These are phyloP conservation scores for Botia almorhae DNA, from an alignment of 2,797 vertebrate genomes.

Conservation along the genomic window DNA sequence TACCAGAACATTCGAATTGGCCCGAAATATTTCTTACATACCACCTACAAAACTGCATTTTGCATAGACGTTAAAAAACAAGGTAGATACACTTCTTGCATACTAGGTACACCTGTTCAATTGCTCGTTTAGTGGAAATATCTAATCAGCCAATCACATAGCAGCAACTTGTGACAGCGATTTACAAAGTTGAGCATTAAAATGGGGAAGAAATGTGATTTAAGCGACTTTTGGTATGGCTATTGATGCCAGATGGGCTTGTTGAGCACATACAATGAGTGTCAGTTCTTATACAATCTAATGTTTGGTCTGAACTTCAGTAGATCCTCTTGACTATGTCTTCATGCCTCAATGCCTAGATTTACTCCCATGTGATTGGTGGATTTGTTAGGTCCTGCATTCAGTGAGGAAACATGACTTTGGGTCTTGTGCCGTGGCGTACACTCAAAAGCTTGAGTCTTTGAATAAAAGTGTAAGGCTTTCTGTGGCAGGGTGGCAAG, in stretches of 20 bases:
- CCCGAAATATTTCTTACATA: no score
- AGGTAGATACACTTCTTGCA: neutral
- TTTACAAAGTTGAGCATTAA: no score
- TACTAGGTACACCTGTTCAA: no score
- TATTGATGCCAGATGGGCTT: no score
- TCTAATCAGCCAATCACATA: no score
- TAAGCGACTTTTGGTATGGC: no score
- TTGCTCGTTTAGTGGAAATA: no score
- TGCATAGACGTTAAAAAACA: neutral
- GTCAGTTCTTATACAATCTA: neutral
- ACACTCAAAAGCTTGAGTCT: slow-evolving; percentile 28
- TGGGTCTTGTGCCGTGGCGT: neutral
- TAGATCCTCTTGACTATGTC: neutral
- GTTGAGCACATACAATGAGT: no score
- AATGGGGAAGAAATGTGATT: no score
- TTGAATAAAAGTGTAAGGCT: slow-evolving; percentile 44
- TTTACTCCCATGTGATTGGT: neutral
- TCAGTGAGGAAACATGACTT: neutral
- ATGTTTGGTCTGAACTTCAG: neutral
- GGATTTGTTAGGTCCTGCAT: neutral
- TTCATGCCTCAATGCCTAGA: neutral
- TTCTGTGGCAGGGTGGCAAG: slow-evolving; percentile 1
- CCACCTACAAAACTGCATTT: no score
- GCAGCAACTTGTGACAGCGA: no score
- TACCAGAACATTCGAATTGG: no score